A percentile compares a stretch with the other conserved stretches of the same genome.
These are phyloP conservation scores for Halcyon malimbica DNA, from an alignment of 2,113 vertebrate genomes.

Conservation along the genomic window DNA sequence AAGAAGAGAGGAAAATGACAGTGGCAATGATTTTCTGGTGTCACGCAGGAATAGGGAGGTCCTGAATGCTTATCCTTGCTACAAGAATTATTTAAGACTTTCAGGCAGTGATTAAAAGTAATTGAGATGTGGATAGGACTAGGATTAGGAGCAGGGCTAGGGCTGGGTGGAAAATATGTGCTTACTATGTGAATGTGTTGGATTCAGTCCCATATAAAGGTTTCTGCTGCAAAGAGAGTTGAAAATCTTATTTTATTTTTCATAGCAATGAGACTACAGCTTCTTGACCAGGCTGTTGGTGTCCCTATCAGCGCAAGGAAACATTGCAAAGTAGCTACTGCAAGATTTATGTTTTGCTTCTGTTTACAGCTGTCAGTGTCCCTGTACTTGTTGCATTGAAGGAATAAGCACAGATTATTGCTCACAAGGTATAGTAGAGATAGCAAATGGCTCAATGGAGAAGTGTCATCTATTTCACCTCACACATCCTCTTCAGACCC, in stretches of 20 bases:
- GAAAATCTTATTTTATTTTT: background rate
- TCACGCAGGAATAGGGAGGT: background rate
- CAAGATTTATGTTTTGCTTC: background rate
- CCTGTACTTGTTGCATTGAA: background rate
- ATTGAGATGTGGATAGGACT: background rate
- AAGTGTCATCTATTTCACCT: background rate
- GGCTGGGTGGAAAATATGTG: background rate
- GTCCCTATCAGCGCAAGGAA: background rate
- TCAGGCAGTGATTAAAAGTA: background rate
- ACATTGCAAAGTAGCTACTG: background rate
- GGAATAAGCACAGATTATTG: background rate
- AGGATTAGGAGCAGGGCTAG: background rate
- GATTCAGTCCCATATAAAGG: background rate
- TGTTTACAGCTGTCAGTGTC: background rate
- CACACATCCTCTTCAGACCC: background rate
- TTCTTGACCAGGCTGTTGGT: background rate
- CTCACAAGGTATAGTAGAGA: background rate
- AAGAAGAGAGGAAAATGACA: background rate
- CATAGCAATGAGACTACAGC: background rate
- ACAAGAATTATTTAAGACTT: background rate
- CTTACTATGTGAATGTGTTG: background rate
- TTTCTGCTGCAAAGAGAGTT: background rate
- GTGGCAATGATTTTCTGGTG: background rate
- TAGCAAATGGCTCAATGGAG: background rate
- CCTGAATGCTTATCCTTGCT: background rate